Conservation (phyloP, 1,140 invertebrate genomes). For the Musca domestica region DNA sequence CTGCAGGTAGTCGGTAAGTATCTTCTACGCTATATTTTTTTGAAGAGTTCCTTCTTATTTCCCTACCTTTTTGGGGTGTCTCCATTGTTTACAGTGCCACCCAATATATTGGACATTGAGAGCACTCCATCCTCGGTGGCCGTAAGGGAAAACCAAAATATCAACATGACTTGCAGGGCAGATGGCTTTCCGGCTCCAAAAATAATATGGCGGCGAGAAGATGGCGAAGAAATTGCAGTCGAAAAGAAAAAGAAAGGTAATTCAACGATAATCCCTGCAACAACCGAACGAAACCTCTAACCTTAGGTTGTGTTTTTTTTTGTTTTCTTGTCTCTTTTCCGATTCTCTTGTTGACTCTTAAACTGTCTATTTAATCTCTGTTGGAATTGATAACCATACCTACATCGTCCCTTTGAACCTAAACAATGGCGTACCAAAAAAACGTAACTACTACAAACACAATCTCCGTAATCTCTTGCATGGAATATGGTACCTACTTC, state of each 20-base stretch:
- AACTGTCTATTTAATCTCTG: conserved; percentile 18
- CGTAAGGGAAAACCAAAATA: conserved; percentile 85
- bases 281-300: not conserved
- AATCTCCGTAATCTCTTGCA: too few relatives aligned
- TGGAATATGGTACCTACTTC: too few relatives aligned
- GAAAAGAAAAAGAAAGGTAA: conserved; percentile 81
- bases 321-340: not conserved
- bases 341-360: not conserved
- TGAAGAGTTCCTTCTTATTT: not conserved
- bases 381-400: conserved; percentile 18
- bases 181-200: conserved; percentile 85
- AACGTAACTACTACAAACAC: too few relatives aligned
- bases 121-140: conserved; percentile 85
- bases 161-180: conserved; percentile 83
- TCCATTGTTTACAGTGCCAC: conserved; percentile 67
- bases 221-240: conserved; percentile 77
- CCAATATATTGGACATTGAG: conserved; percentile 81
- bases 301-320: not conserved
- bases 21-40: not conserved
- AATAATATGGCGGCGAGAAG: conserved; percentile 87
- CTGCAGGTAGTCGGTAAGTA: conserved; percentile 89
- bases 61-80: not conserved
- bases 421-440: not conserved
- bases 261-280: not conserved
- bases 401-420: conserved; percentile 8